Evolutionary conservation across 1,140 invertebrate species (phyloP).

Genomic region (Dreissena polymorpha): DNA sequence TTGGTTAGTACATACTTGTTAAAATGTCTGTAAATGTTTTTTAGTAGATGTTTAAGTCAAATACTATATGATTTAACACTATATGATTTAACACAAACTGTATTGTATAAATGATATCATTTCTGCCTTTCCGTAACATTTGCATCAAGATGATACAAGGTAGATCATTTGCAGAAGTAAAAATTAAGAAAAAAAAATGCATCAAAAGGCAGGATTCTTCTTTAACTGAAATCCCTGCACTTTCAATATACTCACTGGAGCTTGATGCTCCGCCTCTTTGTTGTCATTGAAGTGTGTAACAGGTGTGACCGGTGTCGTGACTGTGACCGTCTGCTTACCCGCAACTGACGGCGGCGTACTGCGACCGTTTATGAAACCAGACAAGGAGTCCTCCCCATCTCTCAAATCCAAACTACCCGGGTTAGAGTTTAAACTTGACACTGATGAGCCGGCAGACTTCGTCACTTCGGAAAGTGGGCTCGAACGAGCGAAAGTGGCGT

Average conservation of each 20-base stretch:
- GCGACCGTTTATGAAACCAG: slow-evolving; percentile 11
- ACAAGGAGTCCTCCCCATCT: slow-evolving; percentile 42
- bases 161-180: too few relatives aligned
- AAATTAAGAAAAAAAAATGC: too few relatives aligned
- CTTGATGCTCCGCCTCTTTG: slow-evolving; percentile 37
- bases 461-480: slow-evolving; percentile 47
- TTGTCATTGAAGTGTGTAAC: slow-evolving; percentile 2
- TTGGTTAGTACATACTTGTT: too few relatives aligned
- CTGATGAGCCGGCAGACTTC: slow-evolving; percentile 39
- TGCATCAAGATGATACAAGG: too few relatives aligned
- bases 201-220: too few relatives aligned
- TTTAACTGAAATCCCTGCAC: too few relatives aligned
- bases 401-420: slow-evolving; percentile 7
- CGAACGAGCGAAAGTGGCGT: slow-evolving; percentile 7
- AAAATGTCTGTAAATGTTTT: too few relatives aligned
- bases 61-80: too few relatives aligned
- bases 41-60: too few relatives aligned
- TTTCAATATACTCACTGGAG: neutral
- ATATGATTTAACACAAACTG: too few relatives aligned
- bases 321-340: slow-evolving; percentile 9
- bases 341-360: neutral
- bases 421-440: slow-evolving; percentile 51
- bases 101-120: too few relatives aligned
- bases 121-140: too few relatives aligned
- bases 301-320: neutral